Evolutionary conservation across 2,797 vertebrate genomes (phyloP).

Genomic region (Rhinophrynus dorsalis): DNA sequence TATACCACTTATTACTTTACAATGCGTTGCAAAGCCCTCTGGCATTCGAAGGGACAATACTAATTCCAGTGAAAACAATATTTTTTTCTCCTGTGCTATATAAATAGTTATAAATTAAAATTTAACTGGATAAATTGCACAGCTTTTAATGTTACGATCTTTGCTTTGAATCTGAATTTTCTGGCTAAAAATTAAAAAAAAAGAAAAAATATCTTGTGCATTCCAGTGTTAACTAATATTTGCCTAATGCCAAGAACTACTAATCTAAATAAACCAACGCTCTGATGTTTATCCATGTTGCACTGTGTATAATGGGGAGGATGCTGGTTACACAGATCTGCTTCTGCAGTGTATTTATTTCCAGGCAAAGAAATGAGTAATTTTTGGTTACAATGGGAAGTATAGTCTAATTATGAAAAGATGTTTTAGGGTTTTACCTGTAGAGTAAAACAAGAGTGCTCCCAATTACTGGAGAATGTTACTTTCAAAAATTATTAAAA

Average conservation of each 20-base stretch:
- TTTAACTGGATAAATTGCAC: slow-evolving; percentile 35
- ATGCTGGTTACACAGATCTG: background rate
- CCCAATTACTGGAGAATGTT: too few relatives aligned
- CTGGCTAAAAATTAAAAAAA: slow-evolving; percentile 51
- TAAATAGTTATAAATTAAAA: slow-evolving; percentile 47
- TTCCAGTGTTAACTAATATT: slow-evolving; percentile 63
- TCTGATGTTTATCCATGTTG: background rate
- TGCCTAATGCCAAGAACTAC: slow-evolving; percentile 62
- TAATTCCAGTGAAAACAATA: too few relatives aligned
- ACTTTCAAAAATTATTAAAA: too few relatives aligned
- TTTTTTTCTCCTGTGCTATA: too few relatives aligned
- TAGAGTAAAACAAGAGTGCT: too few relatives aligned
- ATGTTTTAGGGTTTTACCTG: too few relatives aligned
- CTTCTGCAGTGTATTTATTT: background rate
- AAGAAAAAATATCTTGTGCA: slow-evolving; percentile 47
- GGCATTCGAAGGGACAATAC: too few relatives aligned
- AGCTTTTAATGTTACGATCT: slow-evolving; percentile 48
- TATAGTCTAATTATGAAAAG: too few relatives aligned
- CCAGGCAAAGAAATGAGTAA: too few relatives aligned
- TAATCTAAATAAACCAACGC: slow-evolving; percentile 55
- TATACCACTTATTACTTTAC: too few relatives aligned
- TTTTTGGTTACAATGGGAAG: too few relatives aligned
- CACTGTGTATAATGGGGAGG: background rate
- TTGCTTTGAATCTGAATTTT: slow-evolving; percentile 52
- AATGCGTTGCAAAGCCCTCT: too few relatives aligned